Evolutionary conservation across 2,113 vertebrate genomes (phyloP).

Genomic region (Mionectes macconnelli): DNA sequence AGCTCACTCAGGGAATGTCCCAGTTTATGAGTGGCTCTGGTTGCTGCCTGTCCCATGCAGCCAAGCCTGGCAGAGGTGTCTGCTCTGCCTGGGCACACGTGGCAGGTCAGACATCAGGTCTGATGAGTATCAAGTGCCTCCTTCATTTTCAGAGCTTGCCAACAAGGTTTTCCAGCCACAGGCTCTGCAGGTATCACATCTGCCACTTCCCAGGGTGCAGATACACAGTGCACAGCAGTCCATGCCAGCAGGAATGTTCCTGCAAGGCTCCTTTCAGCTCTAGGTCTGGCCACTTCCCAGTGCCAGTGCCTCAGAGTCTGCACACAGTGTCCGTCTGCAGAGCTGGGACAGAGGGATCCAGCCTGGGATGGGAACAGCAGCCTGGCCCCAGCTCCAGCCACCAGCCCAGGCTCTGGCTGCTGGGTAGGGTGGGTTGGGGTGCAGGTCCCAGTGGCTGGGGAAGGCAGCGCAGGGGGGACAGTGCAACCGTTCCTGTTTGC

Average conservation of each 20-base stretch:
- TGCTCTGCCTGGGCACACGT: accelerated
- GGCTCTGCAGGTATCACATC: background rate
- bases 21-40: background rate
- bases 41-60: background rate
- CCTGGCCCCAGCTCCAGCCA: background rate
- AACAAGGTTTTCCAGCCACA: background rate
- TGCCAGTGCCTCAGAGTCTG: background rate
- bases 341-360: background rate
- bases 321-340: accelerated
- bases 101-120: background rate
- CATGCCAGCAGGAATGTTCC: background rate
- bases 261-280: accelerated
- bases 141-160: background rate
- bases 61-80: accelerated
- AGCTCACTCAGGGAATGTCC: background rate
- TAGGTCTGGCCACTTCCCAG: background rate
- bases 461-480: accelerated
- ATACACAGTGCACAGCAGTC: background rate
- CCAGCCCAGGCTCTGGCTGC: background rate
- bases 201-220: background rate
- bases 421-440: background rate
- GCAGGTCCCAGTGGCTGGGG: accelerated
- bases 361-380: accelerated
- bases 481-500: background rate
- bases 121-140: background rate